phyloP scores from a whole-genome alignment of 2,113 vertebrate genomes.

The Crotalus viridis region DNA sequence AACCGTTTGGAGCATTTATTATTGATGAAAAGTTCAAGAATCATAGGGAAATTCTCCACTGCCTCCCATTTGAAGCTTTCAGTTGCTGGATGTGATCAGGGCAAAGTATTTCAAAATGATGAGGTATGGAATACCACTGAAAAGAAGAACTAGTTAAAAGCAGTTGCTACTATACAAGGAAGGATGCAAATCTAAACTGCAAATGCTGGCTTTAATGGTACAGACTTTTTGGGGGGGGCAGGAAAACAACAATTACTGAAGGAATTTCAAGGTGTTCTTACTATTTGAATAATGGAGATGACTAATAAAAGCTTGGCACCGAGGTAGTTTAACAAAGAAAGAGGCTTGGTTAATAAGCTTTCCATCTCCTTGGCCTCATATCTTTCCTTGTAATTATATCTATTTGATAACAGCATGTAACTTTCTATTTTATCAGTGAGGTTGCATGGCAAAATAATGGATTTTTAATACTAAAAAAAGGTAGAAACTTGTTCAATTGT shows the following conservation, averaged over 20 bases:
- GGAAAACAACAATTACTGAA: constrained; percentile 24
- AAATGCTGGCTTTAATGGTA: constrained; percentile 22
- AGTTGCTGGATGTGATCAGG: constrained; percentile 13
- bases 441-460: constrained; percentile 5
- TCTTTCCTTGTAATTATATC: constrained; percentile 46
- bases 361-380: constrained; percentile 32
- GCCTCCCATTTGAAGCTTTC: neutral
- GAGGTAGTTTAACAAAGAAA: constrained; percentile 41
- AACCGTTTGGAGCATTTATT: constrained; percentile 25
- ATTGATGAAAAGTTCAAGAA: constrained; percentile 25
- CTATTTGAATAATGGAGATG: constrained; percentile 31
- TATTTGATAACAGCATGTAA: constrained; percentile 47
- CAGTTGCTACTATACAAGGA: neutral
- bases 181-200: constrained; percentile 23
- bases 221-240: neutral
- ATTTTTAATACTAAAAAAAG: constrained; percentile 10
- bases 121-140: neutral
- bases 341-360: constrained; percentile 48
- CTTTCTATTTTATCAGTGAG: constrained; percentile 35
- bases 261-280: constrained; percentile 28
- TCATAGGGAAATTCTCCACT: constrained; percentile 20
- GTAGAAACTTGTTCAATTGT: neutral
- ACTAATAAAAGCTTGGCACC: constrained; percentile 31
- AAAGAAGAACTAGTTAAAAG: constrained; percentile 10
- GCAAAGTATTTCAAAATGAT: neutral